Percentiles rank a stretch among this genome's conserved stretches.
Evolutionary conservation across 2,797 vertebrate species (phyloP).

Genomic region (Austrolebias charrua): DNA sequence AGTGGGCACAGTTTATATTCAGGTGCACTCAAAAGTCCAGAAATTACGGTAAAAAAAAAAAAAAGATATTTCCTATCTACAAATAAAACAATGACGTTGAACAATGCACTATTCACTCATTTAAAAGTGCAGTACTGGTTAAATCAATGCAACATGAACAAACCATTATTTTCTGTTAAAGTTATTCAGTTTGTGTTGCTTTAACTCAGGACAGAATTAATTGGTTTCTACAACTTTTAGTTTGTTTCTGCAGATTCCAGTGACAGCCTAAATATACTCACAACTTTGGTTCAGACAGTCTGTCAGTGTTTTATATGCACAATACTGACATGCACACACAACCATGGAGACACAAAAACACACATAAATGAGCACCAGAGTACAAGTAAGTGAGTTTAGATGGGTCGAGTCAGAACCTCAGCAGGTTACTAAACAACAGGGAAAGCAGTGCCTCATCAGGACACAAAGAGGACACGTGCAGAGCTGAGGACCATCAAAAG

Average conservation of each 20-base stretch:
- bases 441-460: slow-evolving; percentile 33
- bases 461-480: slow-evolving; percentile 30
- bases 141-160: no score
- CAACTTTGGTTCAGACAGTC: slow-evolving; percentile 4
- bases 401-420: slow-evolving; percentile 39
- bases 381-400: slow-evolving; percentile 31
- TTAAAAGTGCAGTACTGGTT: no score
- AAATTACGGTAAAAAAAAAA: no score
- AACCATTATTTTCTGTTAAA: no score
- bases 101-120: no score
- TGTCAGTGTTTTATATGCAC: slow-evolving; percentile 5
- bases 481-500: neutral
- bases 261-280: slow-evolving; percentile 41
- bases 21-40: no score
- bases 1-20: no score
- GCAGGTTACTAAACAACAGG: slow-evolving; percentile 48
- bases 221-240: no score
- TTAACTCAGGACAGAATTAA: no score
- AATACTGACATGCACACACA: neutral
- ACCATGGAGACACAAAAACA: slow-evolving; percentile 3
- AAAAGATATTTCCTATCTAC: no score
- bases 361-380: neutral
- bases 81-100: no score
- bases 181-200: no score
- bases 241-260: slow-evolving; percentile 10